Conservation (phyloP, 2,797 vertebrate genomes). For the Enteromius paludinosus region DNA sequence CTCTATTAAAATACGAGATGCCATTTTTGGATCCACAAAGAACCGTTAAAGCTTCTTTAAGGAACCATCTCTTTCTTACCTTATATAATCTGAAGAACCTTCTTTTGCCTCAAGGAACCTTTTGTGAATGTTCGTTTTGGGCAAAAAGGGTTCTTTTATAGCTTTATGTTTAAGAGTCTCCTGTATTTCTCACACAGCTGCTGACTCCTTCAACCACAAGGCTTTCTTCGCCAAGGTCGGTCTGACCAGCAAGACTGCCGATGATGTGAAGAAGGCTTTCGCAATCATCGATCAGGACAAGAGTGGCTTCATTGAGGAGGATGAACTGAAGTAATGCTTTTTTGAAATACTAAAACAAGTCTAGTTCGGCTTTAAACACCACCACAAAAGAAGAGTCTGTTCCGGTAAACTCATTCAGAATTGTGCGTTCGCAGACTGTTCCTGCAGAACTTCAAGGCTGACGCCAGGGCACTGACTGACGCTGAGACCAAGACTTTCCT, state of each 20-base stretch:
- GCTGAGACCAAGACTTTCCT: constrained; percentile 80
- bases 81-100: too few relatives aligned
- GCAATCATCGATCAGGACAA: constrained; percentile 84
- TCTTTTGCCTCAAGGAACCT: too few relatives aligned
- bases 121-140: too few relatives aligned
- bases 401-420: not conserved
- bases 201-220: constrained; percentile 81
- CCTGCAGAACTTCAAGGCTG: constrained; percentile 80
- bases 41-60: too few relatives aligned
- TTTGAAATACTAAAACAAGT: not conserved
- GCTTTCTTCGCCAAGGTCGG: constrained; percentile 79
- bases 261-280: constrained; percentile 81
- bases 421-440: constrained; percentile 71
- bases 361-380: not conserved
- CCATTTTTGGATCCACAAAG: too few relatives aligned
- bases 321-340: constrained; percentile 80
- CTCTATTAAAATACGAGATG: too few relatives aligned
- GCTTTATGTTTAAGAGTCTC: not conserved
- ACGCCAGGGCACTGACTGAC: constrained; percentile 75
- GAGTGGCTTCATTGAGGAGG: constrained; percentile 86
- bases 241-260: constrained; percentile 73
- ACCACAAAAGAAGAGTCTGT: not conserved
- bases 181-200: constrained; percentile 70
- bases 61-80: too few relatives aligned
- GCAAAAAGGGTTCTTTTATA: too few relatives aligned